Base-by-base conservation (phyloP, 2,888 invertebrate species). In the Cephus rjabovi region DNA sequence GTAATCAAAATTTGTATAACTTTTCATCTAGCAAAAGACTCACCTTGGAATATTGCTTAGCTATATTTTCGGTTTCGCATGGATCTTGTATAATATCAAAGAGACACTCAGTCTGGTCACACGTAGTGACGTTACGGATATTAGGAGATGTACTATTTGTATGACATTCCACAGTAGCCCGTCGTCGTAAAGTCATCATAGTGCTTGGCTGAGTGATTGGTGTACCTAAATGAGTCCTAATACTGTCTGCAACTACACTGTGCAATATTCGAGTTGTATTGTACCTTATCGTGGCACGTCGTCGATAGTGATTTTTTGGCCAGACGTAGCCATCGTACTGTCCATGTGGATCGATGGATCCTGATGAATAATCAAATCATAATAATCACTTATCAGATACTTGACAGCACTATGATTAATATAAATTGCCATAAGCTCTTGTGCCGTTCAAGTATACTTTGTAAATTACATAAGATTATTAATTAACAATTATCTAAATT, bases 11-110 rank as follows among this genome's bases (percentile, higher is more conserved):
- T 12, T n/a, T 11, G 0, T 34, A 30, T 71, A 71, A 12, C 12
- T 33, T 12, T 71, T 11, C 77, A 75, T 11, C 79, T 35, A 1
- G 83, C 78, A 11, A 80, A 75, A 35, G 69, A 81, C 80, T 85
- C 76, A 90, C 91, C 77, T 83, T 85, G 4, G 88, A 87, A 85
- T 92, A 91, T 31, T 89, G 86, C 68, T 87, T 88, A 9, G 91
- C 92, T 34, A 94, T 87, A 86, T 97, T 96, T 85, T 94, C 94
- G 76, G 94, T 95, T 90, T 97, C 97, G 86, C 96, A 95, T 0
- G 97, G 97, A 90, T 97, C 97, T 76, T 93, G 93, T 0, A 94
- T 94, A 73, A 97, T 94, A 89, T 97, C 95, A 91, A 95, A 97
- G 23, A 96, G 92, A 85, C 96, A 96, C n/a, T 95, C 94, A 9